Conservation (phyloP, 2,888 invertebrate genomes). For the Stegophylla sp. region DNA sequence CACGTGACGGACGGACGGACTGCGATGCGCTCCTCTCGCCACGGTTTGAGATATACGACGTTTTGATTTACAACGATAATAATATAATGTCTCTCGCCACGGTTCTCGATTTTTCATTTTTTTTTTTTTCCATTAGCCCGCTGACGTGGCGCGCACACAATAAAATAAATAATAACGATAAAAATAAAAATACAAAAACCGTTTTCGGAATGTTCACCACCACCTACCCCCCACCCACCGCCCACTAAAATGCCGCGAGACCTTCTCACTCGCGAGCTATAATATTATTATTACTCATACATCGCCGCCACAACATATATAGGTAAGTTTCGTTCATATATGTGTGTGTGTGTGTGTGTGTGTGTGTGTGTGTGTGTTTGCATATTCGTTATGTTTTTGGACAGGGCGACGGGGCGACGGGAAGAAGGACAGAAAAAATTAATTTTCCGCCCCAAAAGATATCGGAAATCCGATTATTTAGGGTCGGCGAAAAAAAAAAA, state of each 20-base stretch:
- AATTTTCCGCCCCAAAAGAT: slow-evolving; percentile 53
- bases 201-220: slow-evolving; percentile 2
- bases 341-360: not conserved
- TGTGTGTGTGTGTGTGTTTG: not conserved
- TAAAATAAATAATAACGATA: slow-evolving; percentile 21
- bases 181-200: slow-evolving; percentile 15
- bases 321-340: too few species aligned
- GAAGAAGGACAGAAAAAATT: slow-evolving; percentile 6
- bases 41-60: not conserved
- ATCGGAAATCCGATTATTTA: slow-evolving; percentile 55
- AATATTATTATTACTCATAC: not conserved
- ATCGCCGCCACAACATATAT: not conserved
- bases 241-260: not conserved
- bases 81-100: slow-evolving; percentile 14
- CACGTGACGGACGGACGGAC: slow-evolving; percentile 8
- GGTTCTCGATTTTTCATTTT: slow-evolving; percentile 35
- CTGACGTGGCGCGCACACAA: slow-evolving; percentile 15
- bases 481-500: slow-evolving; percentile 29
- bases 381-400: slow-evolving; percentile 21
- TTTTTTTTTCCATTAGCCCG: slow-evolving; percentile 44
- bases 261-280: not conserved
- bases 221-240: too few species aligned
- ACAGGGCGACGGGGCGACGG: not conserved
- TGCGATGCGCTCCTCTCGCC: not conserved
- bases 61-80: too few species aligned